Evolutionary conservation across 1,140 invertebrate genomes (phyloP), one percentile per base, ranked within the genome.

Genomic region (Littorina saxatilis): DNA sequence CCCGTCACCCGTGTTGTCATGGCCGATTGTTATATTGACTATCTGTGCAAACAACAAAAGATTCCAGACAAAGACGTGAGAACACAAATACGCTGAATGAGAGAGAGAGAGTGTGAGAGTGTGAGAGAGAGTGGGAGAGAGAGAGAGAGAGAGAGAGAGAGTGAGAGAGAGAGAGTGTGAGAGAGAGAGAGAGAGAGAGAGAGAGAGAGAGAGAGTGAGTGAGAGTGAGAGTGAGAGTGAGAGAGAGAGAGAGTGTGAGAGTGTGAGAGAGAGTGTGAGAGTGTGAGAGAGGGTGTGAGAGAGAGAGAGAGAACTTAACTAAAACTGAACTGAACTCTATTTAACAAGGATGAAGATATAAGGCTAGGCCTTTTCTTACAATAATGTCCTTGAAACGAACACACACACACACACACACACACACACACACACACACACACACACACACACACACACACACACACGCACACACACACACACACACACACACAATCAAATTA

Each of bases 131-230:
- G 40, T 61, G n/a, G n/a, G n/a, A n/a, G n/a, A n/a, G n/a, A n/a
- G n/a, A n/a, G n/a, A n/a, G n/a, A n/a, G n/a, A n/a, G 70, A 83
- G 63, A 78, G 52, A 43, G 68, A 68, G 80, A 80, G 77, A 83
- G 58, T 76, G 83, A 66, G 82, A 82, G 80, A 82, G 80, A 82
- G 52, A 77, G 80, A 83, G 83, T 66, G 72, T 40, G 80, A 83
- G 50, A 76, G 78, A 81, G 76, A 84, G 78, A 79, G 68, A 66
- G 72, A 70, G 78, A 63, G 81, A 84, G 68, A 90, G 86, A 86
- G 78, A 88, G 82, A 89, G 88, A 68, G 87, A 87, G 72, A 80
- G 83, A 80, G 83, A 88, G 88, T 78, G 85, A 79, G 87, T 85
- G 73, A 87, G 83, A 61, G 90, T 89, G 68, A 87, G 86, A 80